Evolutionary conservation across 2,113 vertebrate genomes (phyloP), one percentile per base, ranked within the genome.

Genomic region (Taxidea taxus): DNA sequence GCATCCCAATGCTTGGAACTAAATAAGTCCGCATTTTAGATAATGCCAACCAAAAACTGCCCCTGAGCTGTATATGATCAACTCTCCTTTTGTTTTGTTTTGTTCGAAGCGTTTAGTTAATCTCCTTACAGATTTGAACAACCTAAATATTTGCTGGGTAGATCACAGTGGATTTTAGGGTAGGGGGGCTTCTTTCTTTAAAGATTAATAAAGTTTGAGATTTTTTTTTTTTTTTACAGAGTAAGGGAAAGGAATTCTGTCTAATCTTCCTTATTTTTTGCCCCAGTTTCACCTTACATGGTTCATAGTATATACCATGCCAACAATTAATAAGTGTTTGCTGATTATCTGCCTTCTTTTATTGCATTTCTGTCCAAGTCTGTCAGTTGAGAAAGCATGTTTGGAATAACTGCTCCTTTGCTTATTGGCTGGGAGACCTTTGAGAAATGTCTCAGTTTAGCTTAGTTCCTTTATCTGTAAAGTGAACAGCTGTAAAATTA

Each of bases 201-300:
- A 80, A 92, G 84, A 42, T 49, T 84, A 34, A 68, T 93, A 20
- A 94, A 96, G 74, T 96, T 97, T 42, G 87, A 87, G 23, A 44
- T 7, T 62, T 72, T 77, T 87, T 95, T 64, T 60, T 27, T 58
- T 27, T 62, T 31, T 16, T 34, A 47, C 13, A 86, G 6, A 6
- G 1, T 37, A 74, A 54, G 21, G 86, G 54, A 77, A 83, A 82
- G 44, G 25, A 95, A 97, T 92, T 87, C 47, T 84, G 31, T 10
- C 62, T 94, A 18, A 37, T 87, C 51, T 60, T 74, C 14, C 60
- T 68, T 44, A 6, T 58, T 37, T 42, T 82, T 62, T 74, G 27
- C 3, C 47, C 68, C 70, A 25, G 25, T 77, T 90, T 64, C 64
- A 66, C 64, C n/a, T 37, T 20, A 51, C 58, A 25, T 66, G 12